Evolutionary conservation across 1,140 invertebrate species (phyloP).

Genomic region (Drosophila hydei): DNA sequence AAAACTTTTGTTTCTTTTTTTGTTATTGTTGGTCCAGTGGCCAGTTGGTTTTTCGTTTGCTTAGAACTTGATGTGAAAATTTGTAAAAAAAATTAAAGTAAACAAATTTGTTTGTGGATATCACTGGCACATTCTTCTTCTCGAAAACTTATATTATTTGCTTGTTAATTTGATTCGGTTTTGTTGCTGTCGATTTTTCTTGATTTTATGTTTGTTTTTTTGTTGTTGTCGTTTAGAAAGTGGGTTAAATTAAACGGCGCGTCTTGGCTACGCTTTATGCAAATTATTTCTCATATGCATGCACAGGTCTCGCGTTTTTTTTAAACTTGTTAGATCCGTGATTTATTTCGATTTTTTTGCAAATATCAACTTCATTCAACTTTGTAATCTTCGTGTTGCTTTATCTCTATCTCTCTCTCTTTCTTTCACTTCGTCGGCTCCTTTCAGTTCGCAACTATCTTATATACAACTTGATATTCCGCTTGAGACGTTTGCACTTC

Average conservation of each 20-base stretch:
- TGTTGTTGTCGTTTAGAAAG: slow-evolving; percentile 73
- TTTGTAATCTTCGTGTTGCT: slow-evolving; percentile 64
- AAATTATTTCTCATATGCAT: slow-evolving; percentile 48
- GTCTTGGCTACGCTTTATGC: slow-evolving; percentile 65
- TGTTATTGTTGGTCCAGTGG: slow-evolving; percentile 16
- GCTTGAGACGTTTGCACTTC: slow-evolving; percentile 73
- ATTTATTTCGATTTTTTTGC: slow-evolving; percentile 67
- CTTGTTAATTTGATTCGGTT: slow-evolving; percentile 73
- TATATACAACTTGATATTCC: slow-evolving; percentile 67
- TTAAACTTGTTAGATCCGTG: slow-evolving; percentile 57
- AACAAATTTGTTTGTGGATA: slow-evolving; percentile 48
- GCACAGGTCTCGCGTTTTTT: slow-evolving; percentile 25
- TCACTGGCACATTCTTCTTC: slow-evolving; percentile 66
- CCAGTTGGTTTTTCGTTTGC: slow-evolving; percentile 42
- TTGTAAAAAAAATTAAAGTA: slow-evolving; percentile 44
- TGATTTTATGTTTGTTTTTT: slow-evolving; percentile 36
- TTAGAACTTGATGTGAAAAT: slow-evolving; percentile 32
- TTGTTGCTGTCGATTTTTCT: slow-evolving; percentile 53
- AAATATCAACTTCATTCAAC: slow-evolving; percentile 76
- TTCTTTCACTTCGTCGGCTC: slow-evolving; percentile 47
- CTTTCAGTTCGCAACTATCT: slow-evolving; percentile 48
- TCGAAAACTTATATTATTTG: slow-evolving; percentile 60
- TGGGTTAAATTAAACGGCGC: slow-evolving; percentile 67
- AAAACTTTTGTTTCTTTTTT: slow-evolving; percentile 21
- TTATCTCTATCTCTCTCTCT: slow-evolving; percentile 25